Conservation (phyloP, 2,888 invertebrate species). For the Panzeria rudis region DNA sequence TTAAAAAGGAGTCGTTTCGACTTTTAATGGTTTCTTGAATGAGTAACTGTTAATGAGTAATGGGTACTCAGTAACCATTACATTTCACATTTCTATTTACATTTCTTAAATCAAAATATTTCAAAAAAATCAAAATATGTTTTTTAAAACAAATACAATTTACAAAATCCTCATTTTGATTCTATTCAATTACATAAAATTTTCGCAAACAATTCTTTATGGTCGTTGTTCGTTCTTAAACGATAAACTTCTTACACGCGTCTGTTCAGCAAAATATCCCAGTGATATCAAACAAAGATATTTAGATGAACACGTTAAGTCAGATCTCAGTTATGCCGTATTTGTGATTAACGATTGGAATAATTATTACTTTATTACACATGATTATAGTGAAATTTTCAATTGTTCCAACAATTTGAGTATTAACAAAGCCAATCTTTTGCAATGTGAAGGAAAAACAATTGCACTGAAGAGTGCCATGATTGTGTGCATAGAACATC, state of each 20-base stretch:
- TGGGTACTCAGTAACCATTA: no score
- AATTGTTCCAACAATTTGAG: slow-evolving; percentile 31
- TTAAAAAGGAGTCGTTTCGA: no score
- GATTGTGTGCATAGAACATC: slow-evolving; percentile 44
- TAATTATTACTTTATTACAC: slow-evolving; percentile 47
- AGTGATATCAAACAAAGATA: slow-evolving; percentile 28
- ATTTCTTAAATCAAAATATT: neutral
- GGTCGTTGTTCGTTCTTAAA: slow-evolving; percentile 37
- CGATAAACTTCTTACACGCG: slow-evolving; percentile 29
- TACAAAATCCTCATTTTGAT: slow-evolving; percentile 30
- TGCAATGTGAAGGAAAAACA: slow-evolving; percentile 11
- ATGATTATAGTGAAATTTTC: slow-evolving; percentile 37
- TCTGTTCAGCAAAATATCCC: slow-evolving; percentile 55
- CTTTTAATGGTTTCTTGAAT: no score
- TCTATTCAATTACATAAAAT: slow-evolving; percentile 12
- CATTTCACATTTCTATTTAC: no score
- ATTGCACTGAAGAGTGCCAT: slow-evolving; percentile 6
- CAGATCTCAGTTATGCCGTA: slow-evolving; percentile 31
- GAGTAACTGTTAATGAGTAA: no score
- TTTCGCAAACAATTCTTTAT: neutral
- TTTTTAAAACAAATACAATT: neutral
- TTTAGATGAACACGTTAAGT: slow-evolving; percentile 28
- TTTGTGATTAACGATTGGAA: slow-evolving; percentile 16
- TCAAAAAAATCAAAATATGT: slow-evolving; percentile 14
- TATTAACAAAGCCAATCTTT: neutral